Base-by-base conservation (phyloP, 37 sponge, comb jelly and placozoan species). In the Ephydatia muelleri region DNA sequence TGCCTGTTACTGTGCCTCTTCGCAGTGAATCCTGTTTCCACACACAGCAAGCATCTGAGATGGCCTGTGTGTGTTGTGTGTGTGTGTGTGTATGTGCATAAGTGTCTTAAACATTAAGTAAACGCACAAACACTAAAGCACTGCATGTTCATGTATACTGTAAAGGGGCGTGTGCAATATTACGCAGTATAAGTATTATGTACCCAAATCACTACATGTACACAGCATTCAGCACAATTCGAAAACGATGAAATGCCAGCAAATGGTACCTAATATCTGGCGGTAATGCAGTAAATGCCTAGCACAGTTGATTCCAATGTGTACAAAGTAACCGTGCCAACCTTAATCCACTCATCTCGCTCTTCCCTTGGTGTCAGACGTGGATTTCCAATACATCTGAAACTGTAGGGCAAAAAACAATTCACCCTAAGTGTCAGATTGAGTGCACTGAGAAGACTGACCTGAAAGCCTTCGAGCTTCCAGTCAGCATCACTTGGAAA, bases 261-360 rank as follows among this genome's bases (percentile, higher is more conserved):
- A n/a, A n/a, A n/a, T n/a, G n/a, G n/a, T n/a, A n/a, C n/a, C n/a
- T n/a, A n/a, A n/a, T n/a, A n/a, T n/a, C n/a, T n/a, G n/a, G n/a
- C n/a, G n/a, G n/a, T n/a, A n/a, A n/a, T n/a, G n/a, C n/a, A n/a
- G n/a, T n/a, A n/a, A n/a, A n/a, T n/a, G n/a, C n/a, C n/a, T n/a
- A n/a, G n/a, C n/a, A n/a, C n/a, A n/a, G n/a, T n/a, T n/a, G n/a
- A n/a, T n/a, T n/a, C n/a, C n/a, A n/a, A n/a, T n/a, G n/a, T 43
- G 43, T 36, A 80, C 48, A 30, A 21, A 34, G 35, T 67, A 25
- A 72, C 28, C 25, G 32, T 49, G 82, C 88, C 12, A 39, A 91
- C 92, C 92, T 91, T 33, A 49, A 40, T 80, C 92, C 92, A 92
- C 38, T 84, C 85, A 76, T 92, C 89, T 79, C 92, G 73, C 8